Evolutionary conservation across 2,888 invertebrate species (phyloP).

Genomic region (Eustalomyia histrio): DNA sequence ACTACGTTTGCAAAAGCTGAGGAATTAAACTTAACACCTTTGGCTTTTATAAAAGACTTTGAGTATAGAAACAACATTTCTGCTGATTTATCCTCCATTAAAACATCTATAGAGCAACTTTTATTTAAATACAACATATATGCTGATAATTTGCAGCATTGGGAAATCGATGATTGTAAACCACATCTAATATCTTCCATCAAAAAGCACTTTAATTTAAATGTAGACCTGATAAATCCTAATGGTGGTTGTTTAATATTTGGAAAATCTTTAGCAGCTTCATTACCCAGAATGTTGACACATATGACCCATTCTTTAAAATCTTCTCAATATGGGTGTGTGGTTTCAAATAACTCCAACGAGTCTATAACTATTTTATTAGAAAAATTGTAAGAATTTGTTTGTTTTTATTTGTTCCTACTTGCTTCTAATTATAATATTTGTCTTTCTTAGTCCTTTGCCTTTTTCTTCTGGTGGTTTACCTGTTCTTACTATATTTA

Average conservation of each 20-base stretch:
- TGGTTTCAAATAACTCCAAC: constrained; percentile 93
- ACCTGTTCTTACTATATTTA: constrained; percentile 88
- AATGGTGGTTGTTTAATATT: constrained; percentile 97
- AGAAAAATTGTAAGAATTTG: constrained; percentile 89
- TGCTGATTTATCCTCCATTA: constrained; percentile 94
- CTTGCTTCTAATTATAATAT: neutral
- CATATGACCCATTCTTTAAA: constrained; percentile 94
- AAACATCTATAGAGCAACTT: constrained; percentile 89
- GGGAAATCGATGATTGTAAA: constrained; percentile 96
- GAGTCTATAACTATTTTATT: constrained; percentile 96
- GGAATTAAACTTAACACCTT: constrained; percentile 86
- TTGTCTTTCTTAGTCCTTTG: constrained; percentile 20
- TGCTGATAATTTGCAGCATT: constrained; percentile 90
- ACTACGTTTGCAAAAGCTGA: constrained; percentile 88
- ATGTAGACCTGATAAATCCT: constrained; percentile 90
- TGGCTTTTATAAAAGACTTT: constrained; percentile 92
- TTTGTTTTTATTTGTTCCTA: neutral
- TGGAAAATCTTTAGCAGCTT: constrained; percentile 98
- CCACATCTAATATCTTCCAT: no score
- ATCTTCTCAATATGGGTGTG: constrained; percentile 93
- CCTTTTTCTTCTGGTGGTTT: constrained; percentile 16
- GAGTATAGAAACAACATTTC: constrained; percentile 93
- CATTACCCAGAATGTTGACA: constrained; percentile 94
- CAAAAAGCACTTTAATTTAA: constrained; percentile 79
- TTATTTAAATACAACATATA: constrained; percentile 88